A percentile compares a stretch with the other conserved stretches of the same genome.
phyloP scores from a whole-genome alignment of 1,140 invertebrate genomes.

The Lepidurus apus region DNA sequence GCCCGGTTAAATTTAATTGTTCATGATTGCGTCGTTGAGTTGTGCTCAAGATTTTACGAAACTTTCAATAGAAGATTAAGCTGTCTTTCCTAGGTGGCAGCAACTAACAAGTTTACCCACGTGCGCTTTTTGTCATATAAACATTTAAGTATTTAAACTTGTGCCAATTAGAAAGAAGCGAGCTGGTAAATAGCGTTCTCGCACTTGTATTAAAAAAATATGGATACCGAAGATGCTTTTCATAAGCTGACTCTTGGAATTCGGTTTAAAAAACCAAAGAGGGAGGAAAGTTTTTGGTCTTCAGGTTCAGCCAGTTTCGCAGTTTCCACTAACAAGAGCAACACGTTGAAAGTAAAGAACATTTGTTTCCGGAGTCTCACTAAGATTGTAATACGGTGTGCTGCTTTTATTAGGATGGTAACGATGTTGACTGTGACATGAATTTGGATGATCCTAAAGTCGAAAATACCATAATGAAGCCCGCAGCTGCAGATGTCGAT shows the following conservation, averaged over 20 bases:
- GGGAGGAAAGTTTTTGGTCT: background rate
- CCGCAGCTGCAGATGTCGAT: background rate
- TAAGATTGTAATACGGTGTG: background rate
- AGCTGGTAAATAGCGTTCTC: background rate
- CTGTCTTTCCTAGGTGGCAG: too few species aligned
- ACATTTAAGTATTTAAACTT: too few species aligned
- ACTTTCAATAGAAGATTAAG: too few species aligned
- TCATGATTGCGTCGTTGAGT: too few species aligned
- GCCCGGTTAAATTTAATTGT: too few species aligned
- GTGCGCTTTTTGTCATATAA: too few species aligned
- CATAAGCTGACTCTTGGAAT: background rate
- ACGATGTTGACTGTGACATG: background rate
- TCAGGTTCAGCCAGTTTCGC: background rate
- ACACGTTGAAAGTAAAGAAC: too few species aligned
- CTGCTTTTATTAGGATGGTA: background rate
- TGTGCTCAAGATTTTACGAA: too few species aligned
- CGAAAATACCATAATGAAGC: background rate
- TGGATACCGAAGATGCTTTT: background rate
- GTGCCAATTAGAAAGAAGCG: background rate
- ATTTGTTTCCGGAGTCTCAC: too few species aligned
- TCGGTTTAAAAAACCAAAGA: background rate
- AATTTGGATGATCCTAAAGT: background rate
- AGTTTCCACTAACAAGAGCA: too few species aligned
- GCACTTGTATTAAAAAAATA: background rate
- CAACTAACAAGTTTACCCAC: too few species aligned